Evolutionary conservation across 2,888 invertebrate genomes (phyloP).

Genomic region (Cerastis leucographa): DNA sequence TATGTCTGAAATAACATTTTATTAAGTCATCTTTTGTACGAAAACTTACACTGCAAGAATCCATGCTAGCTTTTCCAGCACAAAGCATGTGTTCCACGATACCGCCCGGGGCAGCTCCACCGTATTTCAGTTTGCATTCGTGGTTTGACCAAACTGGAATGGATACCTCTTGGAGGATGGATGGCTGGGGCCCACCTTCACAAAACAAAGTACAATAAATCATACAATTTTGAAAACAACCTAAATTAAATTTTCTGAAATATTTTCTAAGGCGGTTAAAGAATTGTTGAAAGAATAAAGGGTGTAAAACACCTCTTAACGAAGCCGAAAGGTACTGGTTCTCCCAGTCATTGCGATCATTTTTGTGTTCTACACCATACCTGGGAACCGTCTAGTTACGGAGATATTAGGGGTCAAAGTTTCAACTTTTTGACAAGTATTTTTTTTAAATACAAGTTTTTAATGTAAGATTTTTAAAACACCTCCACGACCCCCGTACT

Average conservation of each 20-base stretch:
- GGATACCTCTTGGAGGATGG: constrained; percentile 95
- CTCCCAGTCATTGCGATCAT: too few relatives aligned
- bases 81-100: constrained; percentile 97
- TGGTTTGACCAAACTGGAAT: constrained; percentile 96
- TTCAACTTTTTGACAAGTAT: too few relatives aligned
- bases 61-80: constrained; percentile 95
- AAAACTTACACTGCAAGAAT: constrained; percentile 95
- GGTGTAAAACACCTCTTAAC: too few relatives aligned
- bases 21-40: not conserved
- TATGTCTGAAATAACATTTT: not conserved
- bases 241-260: not conserved
- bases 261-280: not conserved
- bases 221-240: constrained; percentile 14
- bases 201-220: constrained; percentile 25
- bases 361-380: too few relatives aligned
- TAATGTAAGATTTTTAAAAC: too few relatives aligned
- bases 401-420: too few relatives aligned
- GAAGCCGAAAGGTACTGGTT: too few relatives aligned
- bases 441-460: too few relatives aligned
- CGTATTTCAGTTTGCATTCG: constrained; percentile 95
- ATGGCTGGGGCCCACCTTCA: constrained; percentile 95
- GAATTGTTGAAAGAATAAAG: constrained; percentile 2
- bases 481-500: too few relatives aligned
- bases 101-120: constrained; percentile 96
- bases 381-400: too few relatives aligned